A percentile compares a stretch with the other conserved stretches of the same genome.
Conservation (phyloP, 1,140 invertebrate genomes). For the Trachymyrmex cornetzi region DNA sequence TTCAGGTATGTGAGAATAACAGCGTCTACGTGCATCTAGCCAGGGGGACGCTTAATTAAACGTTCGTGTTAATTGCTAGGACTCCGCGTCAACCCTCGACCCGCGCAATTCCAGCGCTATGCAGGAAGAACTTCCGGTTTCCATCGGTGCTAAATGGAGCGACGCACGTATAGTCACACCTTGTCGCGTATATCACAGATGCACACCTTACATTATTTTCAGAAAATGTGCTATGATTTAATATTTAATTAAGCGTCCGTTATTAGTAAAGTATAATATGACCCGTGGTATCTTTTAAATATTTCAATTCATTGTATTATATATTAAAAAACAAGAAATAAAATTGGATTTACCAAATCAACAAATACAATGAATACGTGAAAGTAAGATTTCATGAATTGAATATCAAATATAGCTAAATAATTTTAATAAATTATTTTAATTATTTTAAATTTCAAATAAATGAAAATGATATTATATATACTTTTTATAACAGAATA, state of each 20-base stretch:
- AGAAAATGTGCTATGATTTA: slow-evolving; percentile 30
- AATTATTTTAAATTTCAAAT: background rate
- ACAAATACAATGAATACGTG: background rate
- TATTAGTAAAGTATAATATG: background rate
- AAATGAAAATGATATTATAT: slow-evolving; percentile 29
- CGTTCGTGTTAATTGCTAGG: slow-evolving; percentile 83
- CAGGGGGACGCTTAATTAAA: slow-evolving; percentile 83
- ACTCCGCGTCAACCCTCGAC: slow-evolving; percentile 81
- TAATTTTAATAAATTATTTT: background rate
- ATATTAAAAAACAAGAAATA: background rate
- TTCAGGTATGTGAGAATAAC: slow-evolving; percentile 83
- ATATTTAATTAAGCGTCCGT: slow-evolving; percentile 46
- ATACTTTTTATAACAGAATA: slow-evolving; percentile 12
- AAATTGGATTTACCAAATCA: background rate
- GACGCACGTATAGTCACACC: slow-evolving; percentile 60
- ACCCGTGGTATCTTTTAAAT: background rate
- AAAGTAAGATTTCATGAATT: background rate
- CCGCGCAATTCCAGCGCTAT: slow-evolving; percentile 66
- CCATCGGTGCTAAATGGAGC: slow-evolving; percentile 71
- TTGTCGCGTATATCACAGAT: slow-evolving; percentile 37
- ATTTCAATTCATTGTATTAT: background rate
- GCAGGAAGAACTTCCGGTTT: slow-evolving; percentile 75
- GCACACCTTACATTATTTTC: slow-evolving; percentile 34
- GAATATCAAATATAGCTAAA: background rate
- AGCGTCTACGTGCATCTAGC: slow-evolving; percentile 77